Evolutionary conservation across 2,797 vertebrate species (phyloP), one percentile per base, ranked within the genome.

Genomic region (Lacerta agilis): DNA sequence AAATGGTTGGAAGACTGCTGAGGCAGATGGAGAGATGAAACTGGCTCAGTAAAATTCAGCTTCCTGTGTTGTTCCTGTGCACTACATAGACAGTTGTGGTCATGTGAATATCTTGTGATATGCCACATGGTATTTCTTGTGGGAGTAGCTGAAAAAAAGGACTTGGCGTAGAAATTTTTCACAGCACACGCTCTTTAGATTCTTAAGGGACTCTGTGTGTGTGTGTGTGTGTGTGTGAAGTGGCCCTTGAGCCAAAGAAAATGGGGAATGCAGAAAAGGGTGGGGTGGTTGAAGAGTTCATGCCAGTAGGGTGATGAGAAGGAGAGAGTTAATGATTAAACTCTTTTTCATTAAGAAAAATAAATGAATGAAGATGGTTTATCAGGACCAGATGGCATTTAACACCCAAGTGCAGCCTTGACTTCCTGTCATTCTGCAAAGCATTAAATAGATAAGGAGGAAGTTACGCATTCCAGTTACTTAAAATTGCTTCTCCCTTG

Each of bases 201-300:
- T 17, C 49, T 55, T 0, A 1, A 55, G 71, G 67, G 27, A n/a
- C 27, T n/a, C 29, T 29, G 67, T 27, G 10, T 4, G 17, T 18
- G 1, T 6, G n/a, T 7, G 2, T 2, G 3, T 5, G 0, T 3
- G 58, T 5, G 1, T 7, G 61, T 18, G 61, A 1, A 23, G 61
- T 64, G 20, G 4, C 61, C 18, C 18, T 18, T 64, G 20, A 20
- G 5, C 5, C 61, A 64, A 64, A 64, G 6, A 23, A 18, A 64
- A 64, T 7, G 17, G 61, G 61, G 5, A 7, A 23, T 6, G 61
- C 61, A 64, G 61, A 23, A 64, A 23, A 64, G 61, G 61, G 18
- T 64, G 61, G 61, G 1, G 5, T 23, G 20, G 61, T 64, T 64
- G 61, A 64, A 64, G 61, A 23, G 5, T 64, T 64, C 61, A 64